phyloP scores from a whole-genome alignment of 2,888 invertebrate genomes.

The Polietes domitor region DNA sequence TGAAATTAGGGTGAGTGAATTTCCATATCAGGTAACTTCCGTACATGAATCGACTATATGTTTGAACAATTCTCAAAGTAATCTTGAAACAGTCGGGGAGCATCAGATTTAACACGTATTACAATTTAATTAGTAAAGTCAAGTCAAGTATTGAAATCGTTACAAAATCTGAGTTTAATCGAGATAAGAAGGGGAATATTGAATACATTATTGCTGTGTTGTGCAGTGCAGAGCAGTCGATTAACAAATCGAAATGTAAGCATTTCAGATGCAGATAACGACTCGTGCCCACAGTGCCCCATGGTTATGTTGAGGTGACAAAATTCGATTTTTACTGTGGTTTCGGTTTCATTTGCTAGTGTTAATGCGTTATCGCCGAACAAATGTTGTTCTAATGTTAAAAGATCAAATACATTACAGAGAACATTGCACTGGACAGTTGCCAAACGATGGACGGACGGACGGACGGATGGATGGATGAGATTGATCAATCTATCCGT shows the following conservation, averaged over 20 bases:
- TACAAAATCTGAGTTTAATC: no score
- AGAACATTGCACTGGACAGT: slow-evolving; percentile 46
- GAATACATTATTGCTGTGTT: no score
- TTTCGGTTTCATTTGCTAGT: neutral
- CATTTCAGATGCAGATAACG: neutral
- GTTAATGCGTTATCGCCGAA: neutral
- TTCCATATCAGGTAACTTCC: no score
- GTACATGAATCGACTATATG: no score
- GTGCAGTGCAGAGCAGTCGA: neutral
- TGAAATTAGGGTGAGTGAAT: no score
- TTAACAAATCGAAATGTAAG: neutral
- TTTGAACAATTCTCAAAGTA: no score
- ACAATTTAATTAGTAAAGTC: no score
- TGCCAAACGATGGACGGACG: neutral
- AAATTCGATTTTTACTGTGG: slow-evolving; percentile 39
- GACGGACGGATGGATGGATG: neutral
- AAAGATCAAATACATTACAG: slow-evolving; percentile 48
- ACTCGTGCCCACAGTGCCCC: neutral
- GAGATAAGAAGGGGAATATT: no score
- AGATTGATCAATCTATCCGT: neutral
- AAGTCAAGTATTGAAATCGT: no score
- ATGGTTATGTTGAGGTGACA: slow-evolving; percentile 24
- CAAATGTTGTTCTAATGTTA: slow-evolving; percentile 21
- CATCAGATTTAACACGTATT: no score
- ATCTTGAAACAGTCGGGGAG: no score